A percentile compares a stretch with the other conserved stretches of the same genome.
Conservation (phyloP, 1,140 invertebrate genomes). For the Eufriesea mexicana region DNA sequence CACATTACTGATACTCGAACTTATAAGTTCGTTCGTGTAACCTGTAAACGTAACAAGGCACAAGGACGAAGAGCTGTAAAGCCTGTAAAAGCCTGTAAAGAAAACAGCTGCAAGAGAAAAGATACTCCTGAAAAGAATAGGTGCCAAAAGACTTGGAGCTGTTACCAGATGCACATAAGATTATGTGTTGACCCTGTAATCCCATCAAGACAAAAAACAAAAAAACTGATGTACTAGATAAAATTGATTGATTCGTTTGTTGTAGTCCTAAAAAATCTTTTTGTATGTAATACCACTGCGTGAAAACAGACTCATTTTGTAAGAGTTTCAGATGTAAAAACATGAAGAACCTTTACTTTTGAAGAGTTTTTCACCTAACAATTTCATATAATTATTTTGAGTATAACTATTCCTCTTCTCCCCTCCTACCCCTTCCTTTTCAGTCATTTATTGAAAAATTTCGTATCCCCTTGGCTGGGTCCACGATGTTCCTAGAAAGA, state of each 20-base stretch:
- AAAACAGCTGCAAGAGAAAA: slow-evolving; percentile 81
- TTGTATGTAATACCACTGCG: slow-evolving; percentile 36
- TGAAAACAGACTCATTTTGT: slow-evolving; percentile 47
- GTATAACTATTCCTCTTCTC: slow-evolving; percentile 55
- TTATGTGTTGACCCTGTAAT: slow-evolving; percentile 75
- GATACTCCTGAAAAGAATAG: slow-evolving; percentile 72
- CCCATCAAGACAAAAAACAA: slow-evolving; percentile 65
- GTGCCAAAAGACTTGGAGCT: slow-evolving; percentile 69
- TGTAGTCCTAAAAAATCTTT: slow-evolving; percentile 72
- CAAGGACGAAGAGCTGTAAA: slow-evolving; percentile 77
- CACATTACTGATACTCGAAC: slow-evolving; percentile 58
- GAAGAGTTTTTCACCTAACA: slow-evolving; percentile 25
- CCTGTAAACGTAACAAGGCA: slow-evolving; percentile 74
- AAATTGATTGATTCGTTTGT: slow-evolving; percentile 58
- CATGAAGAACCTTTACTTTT: slow-evolving; percentile 27
- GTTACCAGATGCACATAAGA: slow-evolving; percentile 72
- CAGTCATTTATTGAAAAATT: slow-evolving; percentile 52
- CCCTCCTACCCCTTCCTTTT: slow-evolving; percentile 36
- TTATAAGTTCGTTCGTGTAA: slow-evolving; percentile 69
- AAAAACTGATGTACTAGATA: slow-evolving; percentile 52
- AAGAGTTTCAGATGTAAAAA: slow-evolving; percentile 51
- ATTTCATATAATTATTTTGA: slow-evolving; percentile 19
- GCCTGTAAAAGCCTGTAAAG: slow-evolving; percentile 82
- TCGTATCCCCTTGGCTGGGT: slow-evolving; percentile 73
- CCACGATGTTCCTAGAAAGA: slow-evolving; percentile 80